Evolutionary conservation across 2,113 vertebrate species (phyloP).

Genomic region (Raphicerus campestris): DNA sequence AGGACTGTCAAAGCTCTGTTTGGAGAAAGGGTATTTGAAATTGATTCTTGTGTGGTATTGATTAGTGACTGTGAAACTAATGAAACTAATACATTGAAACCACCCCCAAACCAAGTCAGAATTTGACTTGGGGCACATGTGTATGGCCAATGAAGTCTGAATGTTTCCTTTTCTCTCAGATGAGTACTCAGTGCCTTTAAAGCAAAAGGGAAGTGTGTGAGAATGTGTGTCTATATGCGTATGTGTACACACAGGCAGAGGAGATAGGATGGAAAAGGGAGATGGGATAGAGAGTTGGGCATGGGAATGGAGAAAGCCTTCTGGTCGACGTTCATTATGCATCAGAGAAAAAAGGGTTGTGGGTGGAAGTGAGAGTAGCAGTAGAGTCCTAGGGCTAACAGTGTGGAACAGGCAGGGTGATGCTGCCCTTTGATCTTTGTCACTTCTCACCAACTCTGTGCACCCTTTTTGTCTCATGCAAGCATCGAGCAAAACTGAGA

Average conservation of each 20-base stretch:
- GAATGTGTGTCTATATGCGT: neutral
- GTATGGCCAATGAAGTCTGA: neutral
- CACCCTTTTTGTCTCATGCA: neutral
- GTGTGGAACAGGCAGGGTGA: neutral
- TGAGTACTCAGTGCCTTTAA: neutral
- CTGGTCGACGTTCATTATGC: neutral
- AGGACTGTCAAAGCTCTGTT: slow-evolving; percentile 37
- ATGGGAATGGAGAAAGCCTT: neutral
- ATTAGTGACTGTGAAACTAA: slow-evolving; percentile 34
- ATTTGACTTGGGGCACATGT: neutral
- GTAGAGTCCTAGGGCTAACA: neutral
- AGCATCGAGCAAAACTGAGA: neutral
- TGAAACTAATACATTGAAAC: slow-evolving; percentile 38
- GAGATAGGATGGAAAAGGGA: neutral
- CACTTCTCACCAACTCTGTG: neutral
- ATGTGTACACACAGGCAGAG: neutral
- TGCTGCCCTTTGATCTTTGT: slow-evolving; percentile 17
- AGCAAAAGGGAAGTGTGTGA: neutral
- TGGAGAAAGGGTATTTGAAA: slow-evolving; percentile 64
- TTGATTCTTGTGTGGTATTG: neutral
- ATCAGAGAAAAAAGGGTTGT: slow-evolving; percentile 44
- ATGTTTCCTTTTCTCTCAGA: neutral
- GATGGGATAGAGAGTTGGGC: neutral
- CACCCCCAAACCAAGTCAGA: neutral
- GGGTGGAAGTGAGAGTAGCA: slow-evolving; percentile 45